Evolutionary conservation across 2,797 vertebrate genomes (phyloP), one percentile per base, ranked within the genome.

Genomic region (Cyprinodon diabolis): DNA sequence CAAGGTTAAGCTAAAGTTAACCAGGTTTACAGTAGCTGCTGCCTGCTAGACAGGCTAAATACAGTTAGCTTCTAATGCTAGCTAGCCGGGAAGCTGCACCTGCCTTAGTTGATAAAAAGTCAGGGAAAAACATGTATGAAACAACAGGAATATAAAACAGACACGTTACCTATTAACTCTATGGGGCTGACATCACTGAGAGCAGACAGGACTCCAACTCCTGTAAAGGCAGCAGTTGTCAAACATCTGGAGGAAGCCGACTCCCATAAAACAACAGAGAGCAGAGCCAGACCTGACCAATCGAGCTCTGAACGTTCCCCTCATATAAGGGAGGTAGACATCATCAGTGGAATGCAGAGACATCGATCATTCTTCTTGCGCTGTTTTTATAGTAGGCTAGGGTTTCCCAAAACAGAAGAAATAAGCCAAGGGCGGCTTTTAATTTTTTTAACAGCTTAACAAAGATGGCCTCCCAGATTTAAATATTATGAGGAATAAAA

Each of bases 171-270:
- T 40, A 68, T 69, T 48, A 25, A 21, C 5, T 73, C 3, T 62
- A 23, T 48, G 80, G 77, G 55, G 45, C 19, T 54, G 68, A 66
- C 91, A 92, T 93, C 78, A 66, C 76, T 71, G 68, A 48, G 37
- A 82, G 57, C 13, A 2, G 6, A 17, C 4, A 14, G 19, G 49
- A 8, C 58, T 19, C 60, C 60, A 43, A 21, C 6, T 63, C 37
- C 56, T 19, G 35, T 63, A 15, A 49, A 65, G 14, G 75, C 57
- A 72, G 72, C 54, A 78, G 75, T 54, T 45, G 74, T 40, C 13
- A 78, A 80, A 78, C 66, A 81, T n/a, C 68, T 65, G 68, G 67
- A 35, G 60, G 65, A 70, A 77, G 69, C 71, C 68, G 80, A 87
- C 80, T 90, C 63, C 82, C 69, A 65, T 25, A 7, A 66, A 78